A percentile compares a stretch with the other conserved stretches of the same genome.
These are phyloP conservation scores for Hylyphantes graminicola DNA, from an alignment of 1,140 invertebrate species.

Conservation along the genomic window DNA sequence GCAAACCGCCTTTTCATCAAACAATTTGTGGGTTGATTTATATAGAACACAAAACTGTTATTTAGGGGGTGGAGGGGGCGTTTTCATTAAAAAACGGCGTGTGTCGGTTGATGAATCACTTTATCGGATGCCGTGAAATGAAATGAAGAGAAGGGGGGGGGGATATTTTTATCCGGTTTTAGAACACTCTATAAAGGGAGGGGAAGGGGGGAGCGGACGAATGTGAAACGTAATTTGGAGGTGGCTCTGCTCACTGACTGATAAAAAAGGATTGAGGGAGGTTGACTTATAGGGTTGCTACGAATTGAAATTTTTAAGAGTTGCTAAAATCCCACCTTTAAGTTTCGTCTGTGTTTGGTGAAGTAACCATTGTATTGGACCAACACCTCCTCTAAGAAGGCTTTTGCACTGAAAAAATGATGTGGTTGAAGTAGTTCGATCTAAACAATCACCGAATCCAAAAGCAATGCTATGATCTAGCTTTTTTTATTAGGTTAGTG, in stretches of 20 bases:
- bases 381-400: too few relatives aligned
- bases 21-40: conserved; percentile 9
- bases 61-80: background rate
- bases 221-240: conserved; percentile 33
- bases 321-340: too few relatives aligned
- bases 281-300: background rate
- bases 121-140: conserved; percentile 2
- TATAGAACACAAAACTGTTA: conserved; percentile 14
- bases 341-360: too few relatives aligned
- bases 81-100: conserved; percentile 17
- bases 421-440: too few relatives aligned
- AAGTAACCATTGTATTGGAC: too few relatives aligned
- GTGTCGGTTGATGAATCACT: conserved; percentile 30
- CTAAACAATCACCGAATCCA: too few relatives aligned
- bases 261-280: conserved; percentile 18
- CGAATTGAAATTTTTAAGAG: too few relatives aligned
- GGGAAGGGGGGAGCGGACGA: background rate
- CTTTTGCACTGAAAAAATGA: too few relatives aligned
- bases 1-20: background rate
- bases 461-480: too few relatives aligned
- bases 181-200: conserved; percentile 9
- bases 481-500: too few relatives aligned
- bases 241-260: conserved; percentile 5
- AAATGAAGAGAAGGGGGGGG: background rate
- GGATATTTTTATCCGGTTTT: conserved; percentile 23